A percentile compares a stretch with the other conserved stretches of the same genome.
Evolutionary conservation across 2,888 invertebrate species (phyloP).

Genomic region (Euzophera pinguis): DNA sequence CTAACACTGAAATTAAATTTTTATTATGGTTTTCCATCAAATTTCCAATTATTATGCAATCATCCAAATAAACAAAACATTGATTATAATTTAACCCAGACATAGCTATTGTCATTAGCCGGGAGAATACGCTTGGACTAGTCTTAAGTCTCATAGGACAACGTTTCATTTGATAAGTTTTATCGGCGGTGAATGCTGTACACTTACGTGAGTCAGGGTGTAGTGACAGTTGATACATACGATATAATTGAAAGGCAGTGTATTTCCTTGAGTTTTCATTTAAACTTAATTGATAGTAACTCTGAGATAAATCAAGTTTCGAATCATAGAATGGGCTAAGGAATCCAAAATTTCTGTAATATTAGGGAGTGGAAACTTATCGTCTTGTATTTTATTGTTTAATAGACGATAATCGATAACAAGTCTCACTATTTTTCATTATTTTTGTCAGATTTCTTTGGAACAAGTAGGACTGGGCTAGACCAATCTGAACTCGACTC

Average conservation of each 20-base stretch:
- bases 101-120: not conserved
- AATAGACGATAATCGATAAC: slow-evolving; percentile 13
- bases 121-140: not conserved
- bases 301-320: not conserved
- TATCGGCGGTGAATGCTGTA: not conserved
- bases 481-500: no score
- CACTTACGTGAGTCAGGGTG: not conserved
- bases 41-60: not conserved
- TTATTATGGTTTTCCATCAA: not conserved
- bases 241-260: not conserved
- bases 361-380: not conserved
- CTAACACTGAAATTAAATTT: not conserved
- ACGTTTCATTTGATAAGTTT: not conserved
- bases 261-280: not conserved
- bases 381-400: slow-evolving; percentile 1
- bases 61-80: not conserved
- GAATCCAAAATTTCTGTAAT: not conserved
- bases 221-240: not conserved
- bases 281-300: not conserved
- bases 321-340: not conserved
- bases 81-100: not conserved
- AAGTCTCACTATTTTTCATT: slow-evolving; percentile 15
- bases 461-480: not conserved
- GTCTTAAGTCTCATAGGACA: not conserved
- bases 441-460: not conserved